phyloP scores from a whole-genome alignment of 2,113 vertebrate species.

The Phycodurus eques region DNA sequence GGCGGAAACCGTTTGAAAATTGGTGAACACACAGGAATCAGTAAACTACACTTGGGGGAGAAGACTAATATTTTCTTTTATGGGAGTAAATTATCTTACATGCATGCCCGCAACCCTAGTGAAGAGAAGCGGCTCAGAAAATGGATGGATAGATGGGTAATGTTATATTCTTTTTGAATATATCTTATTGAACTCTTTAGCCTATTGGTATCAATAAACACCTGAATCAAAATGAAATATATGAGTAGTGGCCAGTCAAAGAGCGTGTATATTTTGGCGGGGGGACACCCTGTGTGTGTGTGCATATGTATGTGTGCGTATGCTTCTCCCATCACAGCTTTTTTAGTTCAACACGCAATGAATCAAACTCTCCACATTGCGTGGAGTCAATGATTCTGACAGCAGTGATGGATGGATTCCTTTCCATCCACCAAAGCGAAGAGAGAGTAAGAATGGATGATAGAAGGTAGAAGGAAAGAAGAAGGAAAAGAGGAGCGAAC shows the following conservation, averaged over 20 bases:
- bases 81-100: too few species aligned
- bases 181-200: too few species aligned
- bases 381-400: slow-evolving; percentile 47
- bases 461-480: neutral
- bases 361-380: slow-evolving; percentile 59
- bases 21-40: too few species aligned
- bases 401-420: slow-evolving; percentile 29
- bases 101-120: too few species aligned
- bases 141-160: too few species aligned
- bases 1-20: too few species aligned
- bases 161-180: too few species aligned
- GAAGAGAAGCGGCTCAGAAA: too few species aligned
- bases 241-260: neutral
- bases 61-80: too few species aligned
- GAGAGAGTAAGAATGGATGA: neutral
- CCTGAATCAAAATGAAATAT: too few species aligned
- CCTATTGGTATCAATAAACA: too few species aligned
- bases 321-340: slow-evolving; percentile 17
- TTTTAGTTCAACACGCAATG: slow-evolving; percentile 28
- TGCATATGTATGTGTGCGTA: slow-evolving; percentile 20
- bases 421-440: slow-evolving; percentile 21
- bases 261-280: neutral
- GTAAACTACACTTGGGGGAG: too few species aligned
- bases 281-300: neutral
- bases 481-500: neutral